Base-by-base conservation (phyloP, 2,888 invertebrate genomes). In the Dasysyrphus albostriatus region DNA sequence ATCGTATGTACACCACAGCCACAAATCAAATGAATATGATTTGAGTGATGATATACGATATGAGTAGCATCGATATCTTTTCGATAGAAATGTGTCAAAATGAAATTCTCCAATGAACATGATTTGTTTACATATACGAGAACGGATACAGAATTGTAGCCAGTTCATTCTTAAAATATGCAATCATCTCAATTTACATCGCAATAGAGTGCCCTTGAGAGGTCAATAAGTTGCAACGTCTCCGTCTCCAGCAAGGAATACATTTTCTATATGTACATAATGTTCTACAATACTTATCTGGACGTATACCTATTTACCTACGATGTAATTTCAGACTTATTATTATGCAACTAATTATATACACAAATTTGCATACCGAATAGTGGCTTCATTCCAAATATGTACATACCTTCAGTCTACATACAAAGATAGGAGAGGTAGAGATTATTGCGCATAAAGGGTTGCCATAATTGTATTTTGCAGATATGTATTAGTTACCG, bases 141-240 rank as follows among this genome's bases (percentile, higher is more conserved):
- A 61, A 24, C 6, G 19, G 37, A 39, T 5, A 10, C 34, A 14
- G 19, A 32, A 19, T 12, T 24, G 7, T 39, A 59, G 34, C 54
- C 19, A 54, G 47, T 69, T 65, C 42, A 70, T 75, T 83, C 61
- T 75, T 70, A 56, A 75, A 75, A 49, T 77, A 65, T 67, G 49
- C 63, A 79, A 49, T 83, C 79, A 72, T 47, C 69, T 79, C 49
- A 74, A 83, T 75, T 70, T 79, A 37, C 83, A 79, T 79, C 83
- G 83, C 80, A 83, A 63, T 83, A 79, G 74, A 63, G 37, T 80
- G 49, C 83, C 83, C 80, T 84, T 84, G 76, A 80, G 42, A 72
- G 84, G 84, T 84, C 70, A 84, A 49, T 61, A 34, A 59, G 58
- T 51, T 70, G 80, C 42, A 54, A 73, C 58, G 61, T 49, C 39